Base-by-base conservation (phyloP, 2,797 vertebrate species). In the Nannoperca obscura region DNA sequence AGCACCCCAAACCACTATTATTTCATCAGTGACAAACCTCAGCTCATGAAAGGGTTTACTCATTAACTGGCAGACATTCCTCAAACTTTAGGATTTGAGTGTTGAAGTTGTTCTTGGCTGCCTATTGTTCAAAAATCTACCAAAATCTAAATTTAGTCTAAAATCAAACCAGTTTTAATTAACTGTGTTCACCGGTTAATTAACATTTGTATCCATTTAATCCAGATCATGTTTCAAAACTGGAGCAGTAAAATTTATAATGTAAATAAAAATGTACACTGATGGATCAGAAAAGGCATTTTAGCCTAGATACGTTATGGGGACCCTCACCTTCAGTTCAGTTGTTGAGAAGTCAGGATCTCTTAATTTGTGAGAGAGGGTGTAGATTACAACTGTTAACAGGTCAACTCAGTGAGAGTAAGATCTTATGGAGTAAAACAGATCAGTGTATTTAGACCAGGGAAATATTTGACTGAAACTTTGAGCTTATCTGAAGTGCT, bases 11-110 rank as follows among this genome's bases (percentile, higher is more conserved):
- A 55, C 22, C 14, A 24, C 0, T 1, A 5, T 4, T 11, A 58
- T 36, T 53, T 34, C 22, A 60, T 38, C 47, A 34, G 22, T 27
- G 42, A 62, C 60, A 34, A 40, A 52, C 49, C 10, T 60, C 30
- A 19, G 1, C 32, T 59, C n/a, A 49, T 46, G 4, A 15, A 57
- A 38, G 34, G 8, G 50, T 55, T 80, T 79, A 71, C 38, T 71
- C 20, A 87, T 79, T 84, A 74, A 80, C 70, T 12, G 5, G 40
- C 8, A 42, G 19, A 62, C 52, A 74, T 74, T 86, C 70, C 27
- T 83, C 57, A 76, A 11, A 46, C 20, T 22, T 20, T 19, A 36
- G 11, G 58, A 34, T 61, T 2, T 27, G 2, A 20, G 15, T 13
- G 22, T 24, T 27, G 1, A 46, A 19, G 30, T 38, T 50, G 34